Evolutionary conservation across 2,797 vertebrate genomes (phyloP).

Genomic region (Lindbergichthys nudifrons): DNA sequence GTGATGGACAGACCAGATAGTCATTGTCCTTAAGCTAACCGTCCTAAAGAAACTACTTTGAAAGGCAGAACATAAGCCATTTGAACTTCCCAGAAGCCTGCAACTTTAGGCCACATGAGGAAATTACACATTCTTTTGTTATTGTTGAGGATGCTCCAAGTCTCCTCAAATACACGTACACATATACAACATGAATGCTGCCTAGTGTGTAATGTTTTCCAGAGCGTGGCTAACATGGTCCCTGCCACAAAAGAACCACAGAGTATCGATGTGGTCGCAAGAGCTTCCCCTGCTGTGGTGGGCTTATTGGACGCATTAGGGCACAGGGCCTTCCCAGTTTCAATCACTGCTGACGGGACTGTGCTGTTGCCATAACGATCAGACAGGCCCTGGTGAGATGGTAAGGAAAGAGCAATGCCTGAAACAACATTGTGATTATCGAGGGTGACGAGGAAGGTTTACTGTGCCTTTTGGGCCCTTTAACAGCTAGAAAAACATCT

Average conservation of each 20-base stretch:
- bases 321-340: constrained; percentile 59
- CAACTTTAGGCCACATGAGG: constrained; percentile 54
- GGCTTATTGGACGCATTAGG: constrained; percentile 61
- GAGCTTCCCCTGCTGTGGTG: constrained; percentile 75
- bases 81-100: constrained; percentile 37
- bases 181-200: constrained; percentile 63
- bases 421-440: constrained; percentile 48
- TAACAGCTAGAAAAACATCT: neutral
- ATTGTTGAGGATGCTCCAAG: constrained; percentile 72
- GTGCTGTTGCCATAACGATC: constrained; percentile 64
- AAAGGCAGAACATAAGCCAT: constrained; percentile 20
- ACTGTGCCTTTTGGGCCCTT: neutral
- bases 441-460: constrained; percentile 19
- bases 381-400: constrained; percentile 49
- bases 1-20: constrained; percentile 1
- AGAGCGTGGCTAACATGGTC: constrained; percentile 73
- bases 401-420: constrained; percentile 43
- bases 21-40: constrained; percentile 13
- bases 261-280: constrained; percentile 75
- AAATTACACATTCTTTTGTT: constrained; percentile 79
- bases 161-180: constrained; percentile 59
- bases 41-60: constrained; percentile 16
- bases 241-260: constrained; percentile 70
- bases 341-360: constrained; percentile 62
- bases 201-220: constrained; percentile 80